phyloP scores from a whole-genome alignment of 2,113 vertebrate genomes.

The Morone saxatilis region DNA sequence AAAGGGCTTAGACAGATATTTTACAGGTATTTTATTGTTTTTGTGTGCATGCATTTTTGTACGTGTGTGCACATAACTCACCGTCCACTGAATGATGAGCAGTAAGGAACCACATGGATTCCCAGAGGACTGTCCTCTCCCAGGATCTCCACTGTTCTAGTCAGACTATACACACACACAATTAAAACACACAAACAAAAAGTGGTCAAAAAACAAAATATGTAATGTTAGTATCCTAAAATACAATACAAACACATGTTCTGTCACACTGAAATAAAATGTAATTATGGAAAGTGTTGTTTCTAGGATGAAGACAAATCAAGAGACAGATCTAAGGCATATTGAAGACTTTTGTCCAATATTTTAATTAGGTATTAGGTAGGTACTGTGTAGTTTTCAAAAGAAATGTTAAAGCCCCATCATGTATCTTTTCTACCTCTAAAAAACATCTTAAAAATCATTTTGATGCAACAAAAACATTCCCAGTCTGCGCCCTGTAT shows the following conservation, averaged over 20 bases:
- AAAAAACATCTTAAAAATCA: neutral
- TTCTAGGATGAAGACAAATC: neutral
- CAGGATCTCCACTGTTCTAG: slow-evolving; percentile 93
- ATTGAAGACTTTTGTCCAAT: neutral
- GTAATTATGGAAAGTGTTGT: neutral
- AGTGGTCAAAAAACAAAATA: neutral
- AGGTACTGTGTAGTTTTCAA: neutral
- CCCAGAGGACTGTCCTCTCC: slow-evolving; percentile 94
- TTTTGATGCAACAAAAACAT: no score
- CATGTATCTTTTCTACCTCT: no score
- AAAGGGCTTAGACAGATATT: neutral
- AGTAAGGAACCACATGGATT: slow-evolving; percentile 96
- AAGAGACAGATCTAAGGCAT: neutral
- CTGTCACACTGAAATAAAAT: neutral
- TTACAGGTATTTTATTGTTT: neutral
- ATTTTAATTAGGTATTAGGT: no score
- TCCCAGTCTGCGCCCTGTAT: no score
- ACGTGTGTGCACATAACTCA: slow-evolving; percentile 78
- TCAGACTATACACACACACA: slow-evolving; percentile 83
- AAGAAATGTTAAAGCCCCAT: no score
- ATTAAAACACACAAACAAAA: slow-evolving; percentile 53
- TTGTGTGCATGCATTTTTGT: neutral
- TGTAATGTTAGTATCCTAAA: neutral
- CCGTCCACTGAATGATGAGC: slow-evolving; percentile 97
- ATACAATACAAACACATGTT: neutral